phyloP scores from a whole-genome alignment of 2,113 vertebrate species.

The Pseudorasbora parva region DNA sequence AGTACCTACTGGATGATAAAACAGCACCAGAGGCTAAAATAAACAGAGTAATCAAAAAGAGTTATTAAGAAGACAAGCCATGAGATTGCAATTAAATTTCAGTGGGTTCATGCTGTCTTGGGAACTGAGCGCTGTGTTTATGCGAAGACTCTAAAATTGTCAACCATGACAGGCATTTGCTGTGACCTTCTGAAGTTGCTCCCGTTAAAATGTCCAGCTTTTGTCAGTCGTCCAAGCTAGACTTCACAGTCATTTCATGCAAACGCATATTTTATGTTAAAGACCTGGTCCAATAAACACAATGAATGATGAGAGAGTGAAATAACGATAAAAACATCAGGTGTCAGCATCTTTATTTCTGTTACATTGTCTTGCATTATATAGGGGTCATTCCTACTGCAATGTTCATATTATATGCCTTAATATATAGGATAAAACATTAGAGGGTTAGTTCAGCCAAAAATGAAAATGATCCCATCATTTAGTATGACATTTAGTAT shows the following conservation, averaged over 20 bases:
- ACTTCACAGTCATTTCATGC: background rate
- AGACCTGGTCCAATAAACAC: background rate
- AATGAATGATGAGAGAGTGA: background rate
- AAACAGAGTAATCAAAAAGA: slow-evolving; percentile 47
- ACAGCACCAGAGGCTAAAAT: slow-evolving; percentile 30
- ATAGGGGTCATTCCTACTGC: background rate
- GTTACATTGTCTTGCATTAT: background rate
- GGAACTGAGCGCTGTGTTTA: slow-evolving; percentile 23
- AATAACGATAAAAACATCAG: background rate
- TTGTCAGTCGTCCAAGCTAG: background rate
- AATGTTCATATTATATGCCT: background rate
- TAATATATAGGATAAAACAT: background rate
- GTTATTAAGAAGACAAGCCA: slow-evolving; percentile 3
- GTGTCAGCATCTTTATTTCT: background rate
- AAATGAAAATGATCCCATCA: too few relatives aligned
- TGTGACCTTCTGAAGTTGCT: background rate
- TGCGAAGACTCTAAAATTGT: slow-evolving; percentile 6
- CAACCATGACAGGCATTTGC: background rate
- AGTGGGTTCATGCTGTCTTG: slow-evolving; percentile 11
- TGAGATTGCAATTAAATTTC: slow-evolving; percentile 16
- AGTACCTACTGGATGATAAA: slow-evolving; percentile 51
- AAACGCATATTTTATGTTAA: background rate
- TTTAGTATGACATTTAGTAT: too few relatives aligned
- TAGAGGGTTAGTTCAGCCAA: too few relatives aligned
- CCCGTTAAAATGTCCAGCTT: background rate